phyloP scores from a whole-genome alignment of 2,113 vertebrate genomes.

The cattle (Bos taurus) region DNA sequence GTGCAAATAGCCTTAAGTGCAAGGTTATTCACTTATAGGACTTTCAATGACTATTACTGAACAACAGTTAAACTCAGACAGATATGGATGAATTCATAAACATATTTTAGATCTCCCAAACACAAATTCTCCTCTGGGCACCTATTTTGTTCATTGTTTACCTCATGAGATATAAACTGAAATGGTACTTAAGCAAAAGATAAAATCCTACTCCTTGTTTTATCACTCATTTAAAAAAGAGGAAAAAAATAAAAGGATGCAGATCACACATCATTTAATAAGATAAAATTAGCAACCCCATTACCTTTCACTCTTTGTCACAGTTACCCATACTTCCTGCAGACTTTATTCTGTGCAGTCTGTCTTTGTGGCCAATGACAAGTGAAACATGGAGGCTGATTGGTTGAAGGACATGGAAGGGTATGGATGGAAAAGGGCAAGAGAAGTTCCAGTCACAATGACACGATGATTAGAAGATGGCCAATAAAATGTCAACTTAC shows the following conservation, averaged over 20 bases:
- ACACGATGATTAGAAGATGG: slow-evolving; percentile 94
- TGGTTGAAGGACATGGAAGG: slow-evolving; percentile 92
- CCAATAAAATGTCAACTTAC: slow-evolving; percentile 99
- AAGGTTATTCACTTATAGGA: not conserved
- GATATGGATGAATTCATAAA: not conserved
- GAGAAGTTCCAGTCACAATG: slow-evolving; percentile 93
- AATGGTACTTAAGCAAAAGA: not conserved
- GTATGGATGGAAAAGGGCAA: slow-evolving; percentile 92
- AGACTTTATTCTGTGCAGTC: slow-evolving; percentile 87
- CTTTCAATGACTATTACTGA: not conserved
- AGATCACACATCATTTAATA: slow-evolving; percentile 62
- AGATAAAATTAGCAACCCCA: slow-evolving; percentile 79
- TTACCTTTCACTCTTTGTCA: slow-evolving; percentile 93
- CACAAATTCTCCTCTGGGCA: not conserved
- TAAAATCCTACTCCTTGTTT: not conserved
- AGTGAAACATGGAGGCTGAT: slow-evolving; percentile 92
- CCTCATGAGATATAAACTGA: not conserved
- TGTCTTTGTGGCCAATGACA: slow-evolving; percentile 91
- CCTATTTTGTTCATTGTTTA: not conserved
- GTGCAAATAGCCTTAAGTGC: not conserved
- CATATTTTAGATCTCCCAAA: not conserved
- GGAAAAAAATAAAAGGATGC: slow-evolving; percentile 33
- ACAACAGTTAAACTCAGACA: not conserved
- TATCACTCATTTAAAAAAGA: not conserved
- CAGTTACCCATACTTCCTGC: slow-evolving; percentile 91